phyloP scores from a whole-genome alignment of 2,797 vertebrate species.

The Harpagifer antarcticus region DNA sequence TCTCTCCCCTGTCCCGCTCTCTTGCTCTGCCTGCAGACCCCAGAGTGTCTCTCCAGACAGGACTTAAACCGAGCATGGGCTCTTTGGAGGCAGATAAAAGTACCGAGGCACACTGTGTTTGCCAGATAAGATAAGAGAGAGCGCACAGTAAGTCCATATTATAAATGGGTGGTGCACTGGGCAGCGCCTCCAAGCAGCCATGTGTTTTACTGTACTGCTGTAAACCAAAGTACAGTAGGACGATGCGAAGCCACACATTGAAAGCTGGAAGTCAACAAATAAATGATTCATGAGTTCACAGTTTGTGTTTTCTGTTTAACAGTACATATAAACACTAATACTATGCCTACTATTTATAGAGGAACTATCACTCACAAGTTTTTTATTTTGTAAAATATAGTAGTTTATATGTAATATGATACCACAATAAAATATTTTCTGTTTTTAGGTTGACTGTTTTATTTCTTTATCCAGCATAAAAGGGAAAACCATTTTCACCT shows the following conservation, averaged over 20 bases:
- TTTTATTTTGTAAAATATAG: constrained; percentile 1
- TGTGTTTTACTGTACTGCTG: constrained; percentile 48
- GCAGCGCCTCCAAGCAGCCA: constrained; percentile 42
- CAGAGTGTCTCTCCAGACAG: constrained; percentile 52
- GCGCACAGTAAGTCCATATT: constrained; percentile 50
- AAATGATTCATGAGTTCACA: constrained; percentile 23
- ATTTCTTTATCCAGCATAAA: background rate
- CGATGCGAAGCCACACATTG: background rate
- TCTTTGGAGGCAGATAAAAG: constrained; percentile 76
- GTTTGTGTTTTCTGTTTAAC: background rate
- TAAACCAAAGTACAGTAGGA: constrained; percentile 44
- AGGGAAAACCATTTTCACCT: background rate
- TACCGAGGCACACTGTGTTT: constrained; percentile 61
- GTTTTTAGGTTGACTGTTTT: background rate
- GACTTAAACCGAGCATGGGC: constrained; percentile 51
- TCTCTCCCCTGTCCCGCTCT: constrained; percentile 5
- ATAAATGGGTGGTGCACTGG: constrained; percentile 61
- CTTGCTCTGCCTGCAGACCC: constrained; percentile 4
- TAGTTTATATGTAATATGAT: background rate
- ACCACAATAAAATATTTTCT: constrained; percentile 4
- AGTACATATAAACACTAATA: background rate
- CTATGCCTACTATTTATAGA: background rate
- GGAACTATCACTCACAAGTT: background rate
- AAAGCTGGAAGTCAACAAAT: background rate
- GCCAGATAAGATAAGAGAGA: constrained; percentile 77